phyloP scores from a whole-genome alignment of 2,888 invertebrate species.

The Phlogophora meticulosa region DNA sequence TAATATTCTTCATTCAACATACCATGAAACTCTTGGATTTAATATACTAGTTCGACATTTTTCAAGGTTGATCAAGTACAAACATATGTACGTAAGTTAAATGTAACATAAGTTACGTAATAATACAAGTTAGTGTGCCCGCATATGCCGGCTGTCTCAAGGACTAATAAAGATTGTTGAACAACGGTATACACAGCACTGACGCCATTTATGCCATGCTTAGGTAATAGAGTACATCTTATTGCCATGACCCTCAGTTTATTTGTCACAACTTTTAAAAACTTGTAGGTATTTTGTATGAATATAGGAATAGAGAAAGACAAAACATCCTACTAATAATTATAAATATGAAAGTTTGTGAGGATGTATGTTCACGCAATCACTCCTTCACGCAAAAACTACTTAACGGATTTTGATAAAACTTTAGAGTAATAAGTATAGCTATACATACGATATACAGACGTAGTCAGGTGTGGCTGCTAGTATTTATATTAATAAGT shows the following conservation, averaged over 20 bases:
- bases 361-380: no score
- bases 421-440: no score
- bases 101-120: slow-evolving; percentile 38
- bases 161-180: slow-evolving; percentile 53
- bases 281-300: no score
- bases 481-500: no score
- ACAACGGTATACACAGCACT: slow-evolving; percentile 14
- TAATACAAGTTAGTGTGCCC: slow-evolving; percentile 38
- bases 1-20: background rate
- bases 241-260: background rate
- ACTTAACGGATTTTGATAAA: no score
- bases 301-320: no score
- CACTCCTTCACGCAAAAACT: no score
- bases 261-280: background rate
- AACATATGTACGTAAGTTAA: slow-evolving; percentile 22
- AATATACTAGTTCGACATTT: slow-evolving; percentile 4
- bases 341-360: no score
- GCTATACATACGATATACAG: no score
- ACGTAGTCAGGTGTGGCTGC: no score
- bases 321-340: no score
- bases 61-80: slow-evolving; percentile 24
- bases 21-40: background rate
- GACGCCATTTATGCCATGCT: background rate
- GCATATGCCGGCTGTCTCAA: slow-evolving; percentile 55
- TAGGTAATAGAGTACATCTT: background rate